Conservation (phyloP, 2,113 vertebrate species). For the Hyperoodon ampullatus region DNA sequence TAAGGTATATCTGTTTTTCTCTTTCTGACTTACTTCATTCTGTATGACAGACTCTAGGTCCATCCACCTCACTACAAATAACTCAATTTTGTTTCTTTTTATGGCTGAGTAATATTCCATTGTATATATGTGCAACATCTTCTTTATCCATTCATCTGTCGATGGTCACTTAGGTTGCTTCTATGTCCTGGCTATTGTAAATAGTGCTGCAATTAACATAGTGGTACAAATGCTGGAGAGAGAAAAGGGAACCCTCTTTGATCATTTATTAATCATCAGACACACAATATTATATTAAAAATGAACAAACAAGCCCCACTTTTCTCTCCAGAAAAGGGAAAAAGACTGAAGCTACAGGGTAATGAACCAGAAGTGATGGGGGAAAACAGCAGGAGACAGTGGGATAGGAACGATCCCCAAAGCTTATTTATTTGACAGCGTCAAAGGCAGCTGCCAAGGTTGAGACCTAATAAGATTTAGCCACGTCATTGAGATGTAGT, state of each 20-base stretch:
- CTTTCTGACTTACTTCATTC: too few relatives aligned
- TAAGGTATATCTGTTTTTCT: too few relatives aligned
- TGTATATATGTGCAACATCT: too few relatives aligned
- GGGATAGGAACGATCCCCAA: background rate
- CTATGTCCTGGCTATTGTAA: too few relatives aligned
- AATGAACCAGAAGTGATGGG: background rate
- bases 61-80: too few relatives aligned
- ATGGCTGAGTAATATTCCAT: too few relatives aligned
- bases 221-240: too few relatives aligned
- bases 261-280: background rate
- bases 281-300: slow-evolving; percentile 9
- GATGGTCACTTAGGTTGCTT: too few relatives aligned
- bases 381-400: background rate
- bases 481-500: background rate
- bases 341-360: background rate
- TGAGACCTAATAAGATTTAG: background rate
- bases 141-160: too few relatives aligned
- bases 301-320: background rate
- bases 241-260: background rate
- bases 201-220: too few relatives aligned
- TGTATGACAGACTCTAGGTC: too few relatives aligned
- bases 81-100: too few relatives aligned
- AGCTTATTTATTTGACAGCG: background rate
- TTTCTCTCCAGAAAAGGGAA: background rate
- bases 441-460: background rate